Evolutionary conservation across 1,140 invertebrate genomes (phyloP).

Genomic region (Delia radicum): DNA sequence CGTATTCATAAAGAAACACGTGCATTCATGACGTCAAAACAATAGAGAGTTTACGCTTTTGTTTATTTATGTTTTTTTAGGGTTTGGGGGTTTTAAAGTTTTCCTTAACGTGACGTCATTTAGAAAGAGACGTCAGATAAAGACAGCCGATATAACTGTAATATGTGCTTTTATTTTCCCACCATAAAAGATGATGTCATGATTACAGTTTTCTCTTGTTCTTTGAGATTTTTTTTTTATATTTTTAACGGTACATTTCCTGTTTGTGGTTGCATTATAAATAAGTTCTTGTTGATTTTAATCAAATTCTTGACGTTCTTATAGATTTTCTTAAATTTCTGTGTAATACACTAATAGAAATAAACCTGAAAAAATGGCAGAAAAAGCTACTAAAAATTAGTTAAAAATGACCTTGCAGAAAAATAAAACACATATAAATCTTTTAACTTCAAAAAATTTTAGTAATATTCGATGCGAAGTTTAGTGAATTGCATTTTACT

Average conservation of each 20-base stretch:
- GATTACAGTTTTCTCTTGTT: background rate
- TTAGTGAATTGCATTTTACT: too few relatives aligned
- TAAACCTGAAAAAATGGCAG: too few relatives aligned
- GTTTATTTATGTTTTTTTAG: background rate
- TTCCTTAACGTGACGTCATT: background rate
- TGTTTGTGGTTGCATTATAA: conserved; percentile 4
- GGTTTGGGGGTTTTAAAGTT: background rate
- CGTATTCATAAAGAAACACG: background rate
- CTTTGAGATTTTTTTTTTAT: background rate
- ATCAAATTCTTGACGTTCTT: too few relatives aligned
- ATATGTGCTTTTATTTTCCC: background rate
- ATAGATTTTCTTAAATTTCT: too few relatives aligned
- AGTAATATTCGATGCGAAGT: too few relatives aligned
- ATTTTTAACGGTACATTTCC: background rate
- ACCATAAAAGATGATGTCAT: background rate
- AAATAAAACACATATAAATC: too few relatives aligned
- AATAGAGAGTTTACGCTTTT: background rate
- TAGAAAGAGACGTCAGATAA: background rate
- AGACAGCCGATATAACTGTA: background rate
- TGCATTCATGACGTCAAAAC: conserved; percentile 12
- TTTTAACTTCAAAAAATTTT: too few relatives aligned
- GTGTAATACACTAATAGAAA: too few relatives aligned
- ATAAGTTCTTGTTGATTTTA: background rate
- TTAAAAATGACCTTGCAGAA: too few relatives aligned
- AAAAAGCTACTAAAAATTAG: too few relatives aligned